Conservation (phyloP, 2,888 invertebrate species). For the Heliconius hortense region DNA sequence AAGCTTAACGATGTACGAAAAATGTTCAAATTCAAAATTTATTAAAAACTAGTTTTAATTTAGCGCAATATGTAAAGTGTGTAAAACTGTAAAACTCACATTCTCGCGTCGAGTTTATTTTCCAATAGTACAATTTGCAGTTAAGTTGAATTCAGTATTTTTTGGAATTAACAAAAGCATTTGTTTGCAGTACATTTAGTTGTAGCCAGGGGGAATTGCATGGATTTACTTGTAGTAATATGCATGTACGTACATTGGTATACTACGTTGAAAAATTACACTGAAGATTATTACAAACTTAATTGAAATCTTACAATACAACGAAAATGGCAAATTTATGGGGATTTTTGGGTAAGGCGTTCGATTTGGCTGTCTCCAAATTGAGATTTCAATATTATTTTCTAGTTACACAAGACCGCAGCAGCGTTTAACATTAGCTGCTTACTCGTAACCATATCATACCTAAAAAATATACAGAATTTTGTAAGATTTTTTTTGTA, state of each 20-base stretch:
- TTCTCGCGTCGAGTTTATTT: slow-evolving; percentile 51
- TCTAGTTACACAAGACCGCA: too few relatives aligned
- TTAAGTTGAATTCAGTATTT: slow-evolving; percentile 54
- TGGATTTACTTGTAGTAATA: background rate
- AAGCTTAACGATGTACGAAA: slow-evolving; percentile 12
- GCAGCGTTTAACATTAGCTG: too few relatives aligned
- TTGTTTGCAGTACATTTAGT: slow-evolving; percentile 62
- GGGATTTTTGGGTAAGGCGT: too few relatives aligned
- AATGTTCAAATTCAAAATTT: slow-evolving; percentile 33
- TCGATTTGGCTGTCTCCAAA: too few relatives aligned
- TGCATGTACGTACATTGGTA: background rate
- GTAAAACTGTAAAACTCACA: slow-evolving; percentile 34
- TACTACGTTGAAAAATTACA: background rate
- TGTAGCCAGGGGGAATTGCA: slow-evolving; percentile 50
- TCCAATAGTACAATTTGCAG: slow-evolving; percentile 54
- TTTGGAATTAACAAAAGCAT: slow-evolving; percentile 73
- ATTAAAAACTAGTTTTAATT: slow-evolving; percentile 36
- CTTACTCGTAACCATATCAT: too few relatives aligned
- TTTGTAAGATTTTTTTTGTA: too few relatives aligned
- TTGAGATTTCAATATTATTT: too few relatives aligned
- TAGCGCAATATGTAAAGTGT: slow-evolving; percentile 26
- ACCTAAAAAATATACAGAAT: too few relatives aligned
- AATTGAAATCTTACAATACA: background rate
- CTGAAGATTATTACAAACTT: background rate
- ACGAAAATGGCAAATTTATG: too few relatives aligned